Percentiles rank a stretch among this genome's conserved stretches.
Evolutionary conservation across 1,140 invertebrate species (phyloP).

Genomic region (Periplaneta americana): DNA sequence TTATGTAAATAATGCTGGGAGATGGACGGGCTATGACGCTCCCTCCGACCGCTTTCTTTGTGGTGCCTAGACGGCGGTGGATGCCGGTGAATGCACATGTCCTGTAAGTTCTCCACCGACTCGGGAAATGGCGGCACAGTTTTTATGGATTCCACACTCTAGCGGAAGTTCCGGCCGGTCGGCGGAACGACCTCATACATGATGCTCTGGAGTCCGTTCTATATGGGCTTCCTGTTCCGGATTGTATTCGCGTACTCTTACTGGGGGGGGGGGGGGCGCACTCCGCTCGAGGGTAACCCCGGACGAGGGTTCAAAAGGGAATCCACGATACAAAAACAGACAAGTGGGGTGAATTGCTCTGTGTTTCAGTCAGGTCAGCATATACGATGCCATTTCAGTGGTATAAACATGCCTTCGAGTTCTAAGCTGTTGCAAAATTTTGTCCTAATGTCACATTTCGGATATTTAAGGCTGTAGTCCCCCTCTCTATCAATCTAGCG

Average conservation of each 20-base stretch:
- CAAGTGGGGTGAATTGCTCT: not conserved
- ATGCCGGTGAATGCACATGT: not conserved
- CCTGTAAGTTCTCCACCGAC: constrained; percentile 2
- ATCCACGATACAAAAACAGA: too few relatives aligned
- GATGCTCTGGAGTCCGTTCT: constrained; percentile 1
- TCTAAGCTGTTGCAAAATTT: not conserved
- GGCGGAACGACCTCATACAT: constrained; percentile 15
- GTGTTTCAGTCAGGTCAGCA: not conserved
- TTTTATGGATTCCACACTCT: constrained; percentile 12
- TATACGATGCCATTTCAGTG: not conserved
- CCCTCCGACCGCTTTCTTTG: not conserved
- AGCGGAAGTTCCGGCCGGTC: constrained; percentile 17
- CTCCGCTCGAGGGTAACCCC: not conserved
- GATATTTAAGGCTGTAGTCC: not conserved
- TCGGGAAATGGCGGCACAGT: constrained; percentile 14
- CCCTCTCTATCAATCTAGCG: not conserved
- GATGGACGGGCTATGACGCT: not conserved
- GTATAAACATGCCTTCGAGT: not conserved
- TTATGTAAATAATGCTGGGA: not conserved
- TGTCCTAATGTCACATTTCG: not conserved
- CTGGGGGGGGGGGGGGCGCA: not conserved
- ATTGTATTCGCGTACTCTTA: not conserved
- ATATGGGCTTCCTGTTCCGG: constrained; percentile 16
- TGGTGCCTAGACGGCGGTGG: not conserved
- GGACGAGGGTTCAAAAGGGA: not conserved